Evolutionary conservation across 2,888 invertebrate species (phyloP), one percentile per base, ranked within the genome.

Genomic region (Poecilobothrus nobilitatus): DNA sequence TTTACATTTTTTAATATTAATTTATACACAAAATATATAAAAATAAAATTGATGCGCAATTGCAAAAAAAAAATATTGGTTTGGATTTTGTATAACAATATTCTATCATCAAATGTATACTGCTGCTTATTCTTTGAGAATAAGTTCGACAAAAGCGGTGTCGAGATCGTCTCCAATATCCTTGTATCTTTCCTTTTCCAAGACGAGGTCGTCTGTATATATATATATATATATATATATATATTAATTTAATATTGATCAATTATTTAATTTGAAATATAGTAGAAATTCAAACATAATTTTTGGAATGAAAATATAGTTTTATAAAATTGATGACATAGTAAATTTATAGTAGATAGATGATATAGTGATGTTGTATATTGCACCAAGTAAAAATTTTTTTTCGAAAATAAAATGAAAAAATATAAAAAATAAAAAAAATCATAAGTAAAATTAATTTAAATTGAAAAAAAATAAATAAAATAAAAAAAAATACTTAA

Each of bases 91-190:
- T 27, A 27, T 27, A 27, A 27, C 27, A 27, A 27, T 27, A 27
- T 53, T 53, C 53, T 12, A 18, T 53, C 37, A 37, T 37, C 12
- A 37, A 37, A 37, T 8, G 9, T 6, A 68, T 53, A 69, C 12
- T 71, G 67, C 12, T 71, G 67, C 80, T 83, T 87, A 87, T 84
- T 87, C 87, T 83, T 87, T 87, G 84, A 90, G 88, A 84, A 90
- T 90, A 82, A 93, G 91, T 84, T 93, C 93, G 85, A 96, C 95
- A 88, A 98, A 97, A 82, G 98, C 98, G 83, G 94, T 93, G 86
- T 99, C 98, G 89, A 99, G 89, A 85, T 98, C 98, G 89, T 98
- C 98, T 88, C 97, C 97, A 87, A 99, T 97, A 86, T 94, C 92
- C 90, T 97, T 98, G 95, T 97, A 98, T 84, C 96, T 95, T 87